Conservation (phyloP, 2,888 invertebrate species). For the Galerucella pusilla region DNA sequence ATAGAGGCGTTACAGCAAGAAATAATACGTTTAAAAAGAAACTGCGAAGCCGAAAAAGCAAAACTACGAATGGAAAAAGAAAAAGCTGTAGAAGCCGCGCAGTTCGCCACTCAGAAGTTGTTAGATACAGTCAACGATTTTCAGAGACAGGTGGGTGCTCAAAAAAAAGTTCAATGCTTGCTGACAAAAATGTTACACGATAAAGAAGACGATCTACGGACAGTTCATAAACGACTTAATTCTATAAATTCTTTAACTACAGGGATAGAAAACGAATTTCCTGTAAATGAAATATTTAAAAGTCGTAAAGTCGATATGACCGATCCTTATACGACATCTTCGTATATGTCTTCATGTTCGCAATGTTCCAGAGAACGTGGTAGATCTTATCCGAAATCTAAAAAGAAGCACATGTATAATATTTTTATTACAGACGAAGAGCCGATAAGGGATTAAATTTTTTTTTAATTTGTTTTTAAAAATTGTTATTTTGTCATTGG, state of each 20-base stretch:
- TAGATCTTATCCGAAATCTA: slow-evolving; percentile 10
- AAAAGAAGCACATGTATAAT: slow-evolving; percentile 27
- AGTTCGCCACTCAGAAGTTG: slow-evolving; percentile 59
- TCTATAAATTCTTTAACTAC: slow-evolving; percentile 45
- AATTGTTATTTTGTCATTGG: not conserved
- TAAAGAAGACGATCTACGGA: slow-evolving; percentile 54
- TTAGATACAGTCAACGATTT: slow-evolving; percentile 60
- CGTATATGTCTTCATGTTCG: slow-evolving; percentile 46
- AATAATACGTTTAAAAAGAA: slow-evolving; percentile 44
- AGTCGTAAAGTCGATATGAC: slow-evolving; percentile 32
- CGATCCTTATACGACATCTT: slow-evolving; percentile 41
- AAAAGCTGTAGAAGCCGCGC: slow-evolving; percentile 58
- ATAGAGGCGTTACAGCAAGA: slow-evolving; percentile 42
- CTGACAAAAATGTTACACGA: slow-evolving; percentile 57
- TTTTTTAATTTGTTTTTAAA: not conserved
- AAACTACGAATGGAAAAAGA: slow-evolving; percentile 54
- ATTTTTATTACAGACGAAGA: slow-evolving; percentile 29
- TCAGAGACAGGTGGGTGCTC: slow-evolving; percentile 56
- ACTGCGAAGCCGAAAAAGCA: slow-evolving; percentile 51
- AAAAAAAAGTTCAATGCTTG: slow-evolving; percentile 56
- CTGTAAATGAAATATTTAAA: slow-evolving; percentile 45
- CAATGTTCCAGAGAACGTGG: slow-evolving; percentile 33
- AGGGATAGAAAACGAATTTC: slow-evolving; percentile 26
- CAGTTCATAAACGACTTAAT: slow-evolving; percentile 34
- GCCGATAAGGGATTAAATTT: slow-evolving; percentile 22